phyloP scores from a whole-genome alignment of 2,797 vertebrate species.

The Cetoscarus ocellatus region DNA sequence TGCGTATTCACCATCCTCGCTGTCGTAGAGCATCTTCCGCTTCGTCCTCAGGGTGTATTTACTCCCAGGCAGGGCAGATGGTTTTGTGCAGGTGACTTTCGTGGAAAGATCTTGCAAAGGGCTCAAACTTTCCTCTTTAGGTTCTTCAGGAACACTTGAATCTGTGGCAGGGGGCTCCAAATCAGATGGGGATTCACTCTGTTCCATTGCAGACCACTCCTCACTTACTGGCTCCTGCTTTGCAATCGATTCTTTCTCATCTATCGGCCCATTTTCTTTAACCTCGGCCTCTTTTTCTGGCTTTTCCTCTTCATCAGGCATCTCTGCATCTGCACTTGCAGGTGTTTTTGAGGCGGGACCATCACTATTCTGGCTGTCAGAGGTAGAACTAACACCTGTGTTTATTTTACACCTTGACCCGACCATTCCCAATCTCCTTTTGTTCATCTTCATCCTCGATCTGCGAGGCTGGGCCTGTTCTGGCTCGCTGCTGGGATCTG shows the following conservation, averaged over 20 bases:
- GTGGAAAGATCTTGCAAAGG: conserved; percentile 74
- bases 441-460: conserved; percentile 90
- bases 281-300: conserved; percentile 18
- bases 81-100: conserved; percentile 83
- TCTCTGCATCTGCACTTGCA: conserved; percentile 51
- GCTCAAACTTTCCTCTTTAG: conserved; percentile 46
- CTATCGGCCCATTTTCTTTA: conserved; percentile 20
- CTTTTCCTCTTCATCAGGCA: conserved; percentile 32
- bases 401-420: conserved; percentile 75
- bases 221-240: conserved; percentile 29
- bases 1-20: conserved; percentile 89
- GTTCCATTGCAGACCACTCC: conserved; percentile 36
- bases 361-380: conserved; percentile 78
- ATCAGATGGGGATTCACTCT: conserved; percentile 20
- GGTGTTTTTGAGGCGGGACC: conserved; percentile 60
- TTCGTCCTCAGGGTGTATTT: conserved; percentile 97
- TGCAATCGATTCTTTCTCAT: not conserved
- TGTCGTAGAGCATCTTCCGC: conserved; percentile 91
- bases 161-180: conserved; percentile 10
- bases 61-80: conserved; percentile 90
- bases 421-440: conserved; percentile 83
- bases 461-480: conserved; percentile 86
- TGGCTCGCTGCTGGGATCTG: conserved; percentile 79
- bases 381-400: conserved; percentile 81
- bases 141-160: conserved; percentile 35